Evolutionary conservation across 2,113 vertebrate genomes (phyloP).

Genomic region (Vireo altiloquus): DNA sequence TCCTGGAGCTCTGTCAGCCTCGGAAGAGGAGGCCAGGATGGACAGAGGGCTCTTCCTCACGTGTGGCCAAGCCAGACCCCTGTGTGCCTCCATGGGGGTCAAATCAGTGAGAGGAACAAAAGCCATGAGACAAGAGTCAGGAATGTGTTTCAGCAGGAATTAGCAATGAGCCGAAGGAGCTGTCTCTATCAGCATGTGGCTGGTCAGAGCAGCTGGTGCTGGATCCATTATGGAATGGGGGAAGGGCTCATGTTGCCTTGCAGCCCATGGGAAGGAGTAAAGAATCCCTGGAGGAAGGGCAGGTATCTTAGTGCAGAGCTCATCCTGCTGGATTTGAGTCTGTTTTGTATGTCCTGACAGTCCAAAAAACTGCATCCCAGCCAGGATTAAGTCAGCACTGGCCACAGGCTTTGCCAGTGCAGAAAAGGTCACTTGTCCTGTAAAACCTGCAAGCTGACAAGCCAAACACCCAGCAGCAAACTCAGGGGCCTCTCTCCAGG

Average conservation of each 20-base stretch:
- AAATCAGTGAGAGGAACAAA: not conserved
- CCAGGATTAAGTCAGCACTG: not conserved
- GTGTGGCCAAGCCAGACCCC: not conserved
- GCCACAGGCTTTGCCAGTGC: not conserved
- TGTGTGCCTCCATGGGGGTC: accelerated
- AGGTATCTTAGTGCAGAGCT: not conserved
- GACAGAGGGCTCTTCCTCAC: not conserved
- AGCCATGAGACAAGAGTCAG: not conserved
- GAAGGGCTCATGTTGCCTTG: not conserved
- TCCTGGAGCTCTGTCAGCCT: not conserved
- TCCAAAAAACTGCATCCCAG: not conserved
- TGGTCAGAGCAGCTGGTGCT: not conserved
- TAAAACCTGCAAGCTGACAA: not conserved
- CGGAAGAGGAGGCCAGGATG: accelerated
- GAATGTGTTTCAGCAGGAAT: not conserved
- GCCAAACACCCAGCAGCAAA: not conserved
- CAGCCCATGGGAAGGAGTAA: not conserved
- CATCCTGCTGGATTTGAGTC: not conserved
- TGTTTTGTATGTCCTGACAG: not conserved
- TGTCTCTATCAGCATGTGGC: accelerated
- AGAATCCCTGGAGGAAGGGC: not conserved
- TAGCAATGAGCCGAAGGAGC: not conserved
- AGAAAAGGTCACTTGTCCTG: not conserved
- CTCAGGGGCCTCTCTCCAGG: not conserved
- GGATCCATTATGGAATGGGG: accelerated